Evolutionary conservation across 2,113 vertebrate species (phyloP), one percentile per base, ranked within the genome.

Genomic region (Atrichornis clamosus): DNA sequence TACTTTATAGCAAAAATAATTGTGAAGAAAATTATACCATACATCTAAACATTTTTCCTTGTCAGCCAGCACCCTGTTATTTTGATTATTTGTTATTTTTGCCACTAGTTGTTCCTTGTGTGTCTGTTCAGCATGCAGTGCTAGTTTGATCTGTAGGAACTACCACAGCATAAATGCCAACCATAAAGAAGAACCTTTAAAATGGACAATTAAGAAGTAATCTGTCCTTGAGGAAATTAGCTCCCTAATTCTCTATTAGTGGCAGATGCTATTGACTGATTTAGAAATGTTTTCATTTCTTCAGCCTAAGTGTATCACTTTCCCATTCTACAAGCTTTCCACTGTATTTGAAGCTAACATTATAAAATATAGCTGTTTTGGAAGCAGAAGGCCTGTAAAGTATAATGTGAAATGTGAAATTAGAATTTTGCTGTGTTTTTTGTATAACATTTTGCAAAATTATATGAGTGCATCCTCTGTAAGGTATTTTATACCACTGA

Each of bases 221-320:
- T 87, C 70, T 96, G 93, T 95, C 91, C 94, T 91, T 90, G 69
- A 94, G 88, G 88, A 96, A 91, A 90, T 90, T 75, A 93, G 27
- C 27, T 90, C 27, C 39, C 47, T 88, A 88, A 93, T 95, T 92
- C 39, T 88, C 85, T 74, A 9, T 88, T 88, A 93, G 87, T 74
- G 81, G 82, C 89, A 94, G 93, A 79, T 94, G 89, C 67, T 95
- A 90, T 82, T 39, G 47, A 58, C 68, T 70, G 67, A 78, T 95
- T 46, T 77, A 93, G 87, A 87, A 93, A 91, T 65, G 49, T 68
- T 83, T 92, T 81, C 11, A 56, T 87, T 90, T 59, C 82, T 91
- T 90, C 44, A 84, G 42, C 70, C 42, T 94, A 59, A 90, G 83
- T 67, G 92, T 92, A 90, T 55, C 37, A 55, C 50, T 79, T 85